Evolutionary conservation across 2,888 invertebrate species (phyloP), one percentile per base, ranked within the genome.

Genomic region (Melolontha melolontha): DNA sequence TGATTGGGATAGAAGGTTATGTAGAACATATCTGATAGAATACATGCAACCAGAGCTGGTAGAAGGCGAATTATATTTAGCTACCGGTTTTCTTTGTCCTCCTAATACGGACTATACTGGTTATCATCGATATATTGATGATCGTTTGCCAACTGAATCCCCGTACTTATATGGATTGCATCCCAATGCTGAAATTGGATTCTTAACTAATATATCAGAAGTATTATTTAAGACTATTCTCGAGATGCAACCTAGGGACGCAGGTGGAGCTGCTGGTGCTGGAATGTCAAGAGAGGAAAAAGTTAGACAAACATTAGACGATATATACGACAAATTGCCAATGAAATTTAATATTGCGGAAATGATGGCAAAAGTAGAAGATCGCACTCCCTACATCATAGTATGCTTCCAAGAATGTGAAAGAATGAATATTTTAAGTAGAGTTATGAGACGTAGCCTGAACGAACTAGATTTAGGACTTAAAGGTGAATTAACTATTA

Each of bases 371-470:
- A 93, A 94, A 81, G 90, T 91, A 2, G 96, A 97, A 81, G 96
- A 97, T 77, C 86, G 93, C 70, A 95, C 94, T 1, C 97, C 97
- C 0, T 98, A 90, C 80, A 92, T 94, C 0, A 95, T 97, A 62
- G 97, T 97, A 0, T 94, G 94, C 0, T 88, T 95, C 75, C 95
- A 97, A 83, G 97, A 98, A 83, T 96, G 96, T 81, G 97, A 97
- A 82, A 87, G 97, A 47, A 97, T 97, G 96, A 97, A 97, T 82
- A 87, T 87, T 41, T 87, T 98, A 6, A 94, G 94, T 79, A 85
- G 87, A 1, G 95, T 96, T 83, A 89, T 97, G 70, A 87, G 89
- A 64, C 85, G 94, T 34, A 94, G 96, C 0, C 85, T 97, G 5
- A 89, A 88, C 75, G 97, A 97, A 83, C 84, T 95, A 0, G 94